A percentile compares a stretch with the other conserved stretches of the same genome.
These are phyloP conservation scores for Stenotaenia linearis DNA, from an alignment of 2,888 invertebrate genomes.

Conservation along the genomic window DNA sequence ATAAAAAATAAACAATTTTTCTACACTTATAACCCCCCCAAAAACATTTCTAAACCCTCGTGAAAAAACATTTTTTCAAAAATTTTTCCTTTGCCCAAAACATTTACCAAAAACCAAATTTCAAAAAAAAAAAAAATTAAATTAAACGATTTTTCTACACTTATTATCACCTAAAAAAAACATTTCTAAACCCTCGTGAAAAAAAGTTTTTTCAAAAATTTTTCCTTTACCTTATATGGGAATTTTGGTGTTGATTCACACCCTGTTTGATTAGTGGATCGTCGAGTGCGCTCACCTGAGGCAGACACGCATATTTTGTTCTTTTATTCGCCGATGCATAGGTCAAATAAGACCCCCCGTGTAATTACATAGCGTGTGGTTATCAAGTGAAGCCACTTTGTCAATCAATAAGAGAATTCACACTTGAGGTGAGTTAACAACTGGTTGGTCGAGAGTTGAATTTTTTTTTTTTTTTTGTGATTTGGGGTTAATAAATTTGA, in stretches of 20 bases:
- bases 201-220: too few species aligned
- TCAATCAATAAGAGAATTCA: conserved; percentile 1
- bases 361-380: conserved; percentile 20
- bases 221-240: too few species aligned
- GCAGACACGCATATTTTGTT: not conserved
- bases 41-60: too few species aligned
- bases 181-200: too few species aligned
- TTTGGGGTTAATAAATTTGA: not conserved
- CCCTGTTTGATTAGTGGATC: conserved; percentile 6
- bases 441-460: not conserved
- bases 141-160: too few species aligned
- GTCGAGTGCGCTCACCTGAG: not conserved
- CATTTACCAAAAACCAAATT: too few species aligned
- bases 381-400: conserved; percentile 20
- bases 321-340: not conserved
- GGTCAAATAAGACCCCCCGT: conserved; percentile 20
- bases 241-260: too few species aligned
- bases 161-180: not conserved
- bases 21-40: too few species aligned
- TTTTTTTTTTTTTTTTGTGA: not conserved
- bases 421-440: conserved; percentile 8
- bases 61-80: too few species aligned
- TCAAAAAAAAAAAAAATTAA: too few species aligned
- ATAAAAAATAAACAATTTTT: too few species aligned
- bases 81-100: too few species aligned